Conservation (phyloP, 1,140 invertebrate species). For the Sinonovacula constricta region DNA sequence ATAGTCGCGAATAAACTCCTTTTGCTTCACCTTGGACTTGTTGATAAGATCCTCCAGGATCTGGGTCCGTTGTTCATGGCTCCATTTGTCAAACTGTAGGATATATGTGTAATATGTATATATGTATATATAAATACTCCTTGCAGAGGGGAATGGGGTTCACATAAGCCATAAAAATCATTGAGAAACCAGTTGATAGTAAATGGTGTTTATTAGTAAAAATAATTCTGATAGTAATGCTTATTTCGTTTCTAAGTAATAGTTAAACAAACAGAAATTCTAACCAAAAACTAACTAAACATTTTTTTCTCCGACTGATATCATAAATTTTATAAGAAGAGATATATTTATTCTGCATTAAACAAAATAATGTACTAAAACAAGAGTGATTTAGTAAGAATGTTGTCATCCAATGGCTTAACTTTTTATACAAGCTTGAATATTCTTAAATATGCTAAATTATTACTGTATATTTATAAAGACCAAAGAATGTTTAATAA, state of each 20-base stretch:
- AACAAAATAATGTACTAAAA: neutral
- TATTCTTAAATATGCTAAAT: too few relatives aligned
- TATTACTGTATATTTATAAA: neutral
- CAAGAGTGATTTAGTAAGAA: neutral
- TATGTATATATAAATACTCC: conserved; percentile 71
- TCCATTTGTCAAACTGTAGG: too few relatives aligned
- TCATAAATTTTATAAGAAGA: neutral
- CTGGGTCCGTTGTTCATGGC: conserved; percentile 72
- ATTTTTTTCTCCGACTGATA: neutral
- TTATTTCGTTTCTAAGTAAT: too few relatives aligned
- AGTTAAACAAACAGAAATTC: too few relatives aligned
- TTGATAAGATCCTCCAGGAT: conserved; percentile 73
- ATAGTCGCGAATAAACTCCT: conserved; percentile 70
- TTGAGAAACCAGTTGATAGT: too few relatives aligned
- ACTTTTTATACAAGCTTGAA: neutral
- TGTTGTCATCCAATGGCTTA: neutral
- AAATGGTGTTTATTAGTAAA: too few relatives aligned
- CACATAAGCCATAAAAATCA: too few relatives aligned
- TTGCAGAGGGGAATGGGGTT: too few relatives aligned
- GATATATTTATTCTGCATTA: neutral
- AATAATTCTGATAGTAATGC: too few relatives aligned
- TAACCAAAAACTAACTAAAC: conserved; percentile 64
- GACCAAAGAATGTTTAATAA: neutral
- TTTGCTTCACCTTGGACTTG: conserved; percentile 70
- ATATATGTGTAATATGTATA: too few relatives aligned